A percentile compares a stretch with the other conserved stretches of the same genome.
phyloP scores from a whole-genome alignment of 1,140 invertebrate genomes.

The Dolichoris vasculosae region DNA sequence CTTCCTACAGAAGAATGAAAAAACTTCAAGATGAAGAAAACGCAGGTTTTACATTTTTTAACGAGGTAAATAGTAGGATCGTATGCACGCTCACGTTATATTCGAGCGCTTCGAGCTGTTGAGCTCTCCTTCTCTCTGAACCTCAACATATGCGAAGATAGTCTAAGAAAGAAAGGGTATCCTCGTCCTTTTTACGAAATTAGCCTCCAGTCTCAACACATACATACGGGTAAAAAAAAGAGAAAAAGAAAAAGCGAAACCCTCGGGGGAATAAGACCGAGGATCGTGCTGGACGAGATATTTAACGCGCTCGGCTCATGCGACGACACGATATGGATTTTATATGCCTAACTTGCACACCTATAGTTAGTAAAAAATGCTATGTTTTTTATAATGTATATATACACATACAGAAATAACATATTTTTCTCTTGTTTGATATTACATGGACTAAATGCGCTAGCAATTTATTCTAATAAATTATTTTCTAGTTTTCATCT shows the following conservation, averaged over 20 bases:
- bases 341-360: not conserved
- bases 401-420: too few species aligned
- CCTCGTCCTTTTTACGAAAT: constrained; percentile 63
- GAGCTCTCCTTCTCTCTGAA: constrained; percentile 30
- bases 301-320: constrained; percentile 62
- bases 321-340: constrained; percentile 49
- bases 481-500: too few species aligned
- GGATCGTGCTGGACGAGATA: constrained; percentile 51
- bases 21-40: constrained; percentile 20
- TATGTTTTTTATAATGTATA: not conserved
- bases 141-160: not conserved
- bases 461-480: too few species aligned
- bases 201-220: constrained; percentile 50
- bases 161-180: not conserved
- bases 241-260: constrained; percentile 11
- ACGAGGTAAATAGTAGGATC: constrained; percentile 60
- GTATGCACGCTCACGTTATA: constrained; percentile 54
- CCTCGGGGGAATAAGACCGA: not conserved
- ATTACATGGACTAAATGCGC: too few species aligned
- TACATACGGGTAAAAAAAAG: not conserved
- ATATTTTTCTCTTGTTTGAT: too few species aligned
- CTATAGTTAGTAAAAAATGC: not conserved
- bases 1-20: not conserved
- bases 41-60: constrained; percentile 65
- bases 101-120: constrained; percentile 43